Base-by-base conservation (phyloP, 2,113 vertebrate genomes). In the Callopanchax toddi region DNA sequence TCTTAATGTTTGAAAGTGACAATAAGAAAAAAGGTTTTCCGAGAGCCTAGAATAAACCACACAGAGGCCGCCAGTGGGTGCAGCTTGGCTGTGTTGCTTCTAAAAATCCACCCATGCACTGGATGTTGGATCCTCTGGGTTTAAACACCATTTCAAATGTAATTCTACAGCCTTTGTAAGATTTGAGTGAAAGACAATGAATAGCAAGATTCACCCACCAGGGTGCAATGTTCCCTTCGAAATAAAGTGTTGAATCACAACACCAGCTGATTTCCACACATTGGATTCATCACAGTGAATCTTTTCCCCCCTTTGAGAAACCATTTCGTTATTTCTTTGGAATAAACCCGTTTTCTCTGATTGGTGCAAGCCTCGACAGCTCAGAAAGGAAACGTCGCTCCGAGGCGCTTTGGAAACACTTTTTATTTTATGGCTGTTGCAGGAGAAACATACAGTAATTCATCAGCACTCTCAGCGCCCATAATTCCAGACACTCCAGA, bases 401-500 rank as follows among this genome's bases (percentile, higher is more conserved):
- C 1, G 11, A 73, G 43, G n/a, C n/a, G 22, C 22, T 60, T 45
- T 9, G n/a, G 43, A 5, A 11, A 51, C 23, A 34, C 51, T 48
- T 43, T 26, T 34, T 18, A n/a, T 6, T 36, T 45, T 23, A 42
- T 45, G 2, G 7, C 32, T 42, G 15, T 22, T 56, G 2, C 22
- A 29, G 34, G 49, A 77, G 49, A 57, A 26, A 74, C 64, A 15
- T 50, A 10, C 26, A 44, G 22, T 58, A 55, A 59, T 75, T 64
- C 59, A 61, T 71, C 56, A 59, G 20, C 49, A 2, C 44, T 8
- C 10, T 51, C 36, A 76, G 44, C 50, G 64, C 70, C 71, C 44
- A 52, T 17, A 43, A 63, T 66, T 29, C 52, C 77, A 79, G 72
- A 79, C 75, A 44, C 79, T 74, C 76, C 4, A 37, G 63, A 77